Base-by-base conservation (phyloP, 2,888 invertebrate genomes). In the Drosophila meridionalis region DNA sequence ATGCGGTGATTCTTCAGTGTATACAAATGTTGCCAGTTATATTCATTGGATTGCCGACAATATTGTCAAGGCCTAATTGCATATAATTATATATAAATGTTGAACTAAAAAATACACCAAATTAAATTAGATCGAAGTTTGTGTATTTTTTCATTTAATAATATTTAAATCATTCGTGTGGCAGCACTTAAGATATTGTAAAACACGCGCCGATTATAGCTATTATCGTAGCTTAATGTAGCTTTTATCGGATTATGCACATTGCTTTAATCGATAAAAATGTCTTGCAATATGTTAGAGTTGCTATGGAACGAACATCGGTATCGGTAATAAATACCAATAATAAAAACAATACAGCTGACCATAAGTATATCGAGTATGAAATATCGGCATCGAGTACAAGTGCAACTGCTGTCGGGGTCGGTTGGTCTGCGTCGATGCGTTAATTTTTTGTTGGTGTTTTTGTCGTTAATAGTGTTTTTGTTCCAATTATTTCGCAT, bases 401-500 rank as follows among this genome's bases (percentile, higher is more conserved):
- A 80, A 80, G 63, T 77, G 66, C 66, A 67, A 67, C 71, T 77
- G 80, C 66, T 67, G 80, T 75, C 57, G 61, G 72, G 61, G 76
- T 80, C 64, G 80, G 77, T 56, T 63, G 55, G 57, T 52, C 40
- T 61, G 67, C 57, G 75, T 70, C 69, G 55, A 5, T 71, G 67
- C 40, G 58, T 45, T 58, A 20, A 14, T 45, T 45, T 42, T 58
- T 58, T 75, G 47, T 63, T 71, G 55, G 61, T 80, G 80, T 76
- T 80, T 76, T 73, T 68, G 72, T 79, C 64, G 58, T 63, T 53
- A 20, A 73, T 72, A 71, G 61, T 84, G 82, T 83, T 85, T 69
- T 84, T 73, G 76, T 88, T 74, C 43, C 57, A 62, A 60, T 66
- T 69, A 69, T 76, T 71, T 89, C 72, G 69, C 75, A 73, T 71